Evolutionary conservation across 2,113 vertebrate genomes (phyloP).

Genomic region (Oryzias curvinotus): DNA sequence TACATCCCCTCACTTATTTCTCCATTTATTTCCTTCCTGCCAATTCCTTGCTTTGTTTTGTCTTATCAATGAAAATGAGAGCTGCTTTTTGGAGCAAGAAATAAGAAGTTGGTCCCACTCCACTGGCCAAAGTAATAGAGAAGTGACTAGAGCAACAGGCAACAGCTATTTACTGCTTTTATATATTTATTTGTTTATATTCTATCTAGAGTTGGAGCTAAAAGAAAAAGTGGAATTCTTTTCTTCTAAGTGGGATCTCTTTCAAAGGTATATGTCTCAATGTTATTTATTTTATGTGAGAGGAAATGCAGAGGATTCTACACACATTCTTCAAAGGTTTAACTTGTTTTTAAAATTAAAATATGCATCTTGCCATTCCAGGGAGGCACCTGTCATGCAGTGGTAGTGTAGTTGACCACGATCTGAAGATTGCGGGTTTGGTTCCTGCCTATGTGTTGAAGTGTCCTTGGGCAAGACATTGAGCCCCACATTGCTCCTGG

Average conservation of each 20-base stretch:
- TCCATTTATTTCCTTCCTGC: conserved; percentile 8
- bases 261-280: conserved; percentile 51
- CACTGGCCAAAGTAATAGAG: conserved; percentile 71
- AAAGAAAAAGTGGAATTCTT: conserved; percentile 15
- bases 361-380: too few relatives aligned
- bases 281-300: conserved; percentile 38
- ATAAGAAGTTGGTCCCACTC: conserved; percentile 70
- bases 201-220: conserved; percentile 46
- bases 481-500: too few relatives aligned
- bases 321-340: conserved; percentile 1
- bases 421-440: too few relatives aligned
- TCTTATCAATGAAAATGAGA: conserved; percentile 59
- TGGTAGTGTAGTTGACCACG: too few relatives aligned
- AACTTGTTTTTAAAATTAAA: too few relatives aligned
- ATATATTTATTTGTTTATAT: conserved; percentile 70
- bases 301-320: conserved; percentile 29
- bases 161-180: conserved; percentile 61
- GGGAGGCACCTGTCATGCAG: too few relatives aligned
- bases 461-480: too few relatives aligned
- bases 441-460: too few relatives aligned
- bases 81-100: conserved; percentile 68
- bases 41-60: conserved; percentile 4
- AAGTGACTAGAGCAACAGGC: conserved; percentile 67
- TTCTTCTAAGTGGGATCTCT: conserved; percentile 58
- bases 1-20: background rate